Conservation (phyloP, 1,140 invertebrate genomes). For the Mesaphorura yosii region DNA sequence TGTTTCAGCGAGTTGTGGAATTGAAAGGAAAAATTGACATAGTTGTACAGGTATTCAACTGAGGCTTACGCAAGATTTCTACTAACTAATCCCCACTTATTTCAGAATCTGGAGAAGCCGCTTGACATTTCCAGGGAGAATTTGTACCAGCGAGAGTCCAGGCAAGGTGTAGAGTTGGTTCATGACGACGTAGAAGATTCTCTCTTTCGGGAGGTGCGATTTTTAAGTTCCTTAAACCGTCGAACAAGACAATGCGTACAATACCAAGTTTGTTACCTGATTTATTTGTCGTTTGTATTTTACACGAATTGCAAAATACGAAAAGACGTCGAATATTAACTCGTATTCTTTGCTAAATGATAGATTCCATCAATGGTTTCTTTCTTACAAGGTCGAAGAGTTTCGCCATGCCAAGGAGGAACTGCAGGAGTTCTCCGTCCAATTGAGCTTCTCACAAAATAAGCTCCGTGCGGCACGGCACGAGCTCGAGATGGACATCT, state of each 20-base stretch:
- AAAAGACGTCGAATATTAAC: conserved; percentile 4
- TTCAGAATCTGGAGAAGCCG: not conserved
- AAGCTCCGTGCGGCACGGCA: not conserved
- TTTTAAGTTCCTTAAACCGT: too few relatives aligned
- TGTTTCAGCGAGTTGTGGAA: not conserved
- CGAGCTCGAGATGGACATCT: not conserved
- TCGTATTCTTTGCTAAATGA: too few relatives aligned
- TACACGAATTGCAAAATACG: not conserved
- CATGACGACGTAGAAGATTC: not conserved
- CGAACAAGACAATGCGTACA: too few relatives aligned
- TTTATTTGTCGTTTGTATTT: conserved; percentile 1
- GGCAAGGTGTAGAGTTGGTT: not conserved
- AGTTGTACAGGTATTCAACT: not conserved
- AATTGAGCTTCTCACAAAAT: too few relatives aligned
- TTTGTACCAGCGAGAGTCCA: not conserved
- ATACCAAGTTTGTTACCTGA: conserved; percentile 13
- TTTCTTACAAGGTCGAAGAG: too few relatives aligned
- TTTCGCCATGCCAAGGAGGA: not conserved
- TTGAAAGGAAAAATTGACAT: not conserved
- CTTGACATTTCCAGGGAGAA: not conserved
- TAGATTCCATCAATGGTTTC: too few relatives aligned
- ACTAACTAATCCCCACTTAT: not conserved
- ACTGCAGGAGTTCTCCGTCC: too few relatives aligned
- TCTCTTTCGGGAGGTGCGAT: not conserved
- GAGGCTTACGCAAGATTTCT: conserved; percentile 1